Conservation (phyloP, 2,888 invertebrate genomes). For the Atrina japonica region DNA sequence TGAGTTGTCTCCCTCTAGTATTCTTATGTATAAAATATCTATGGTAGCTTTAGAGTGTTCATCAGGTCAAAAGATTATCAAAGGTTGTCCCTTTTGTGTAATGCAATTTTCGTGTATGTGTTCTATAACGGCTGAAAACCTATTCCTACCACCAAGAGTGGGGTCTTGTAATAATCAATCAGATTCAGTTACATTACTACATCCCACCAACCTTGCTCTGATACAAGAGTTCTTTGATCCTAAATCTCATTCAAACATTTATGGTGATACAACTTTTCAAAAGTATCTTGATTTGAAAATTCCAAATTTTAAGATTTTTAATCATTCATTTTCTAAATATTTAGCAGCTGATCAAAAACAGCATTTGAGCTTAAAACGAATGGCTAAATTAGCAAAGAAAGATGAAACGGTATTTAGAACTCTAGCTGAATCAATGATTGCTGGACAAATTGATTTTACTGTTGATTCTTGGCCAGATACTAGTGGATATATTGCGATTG, state of each 20-base stretch:
- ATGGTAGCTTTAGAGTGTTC: conserved; percentile 27
- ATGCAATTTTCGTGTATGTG: conserved; percentile 29
- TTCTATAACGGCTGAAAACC: conserved; percentile 1
- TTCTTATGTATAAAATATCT: conserved; percentile 10
- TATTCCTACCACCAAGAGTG: conserved; percentile 17
- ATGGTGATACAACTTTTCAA: conserved; percentile 23
- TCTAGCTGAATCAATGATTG: conserved; percentile 41
- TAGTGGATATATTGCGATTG: conserved; percentile 18
- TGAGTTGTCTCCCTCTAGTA: conserved; percentile 8
- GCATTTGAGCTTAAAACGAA: conserved; percentile 43
- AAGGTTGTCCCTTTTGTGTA: conserved; percentile 40
- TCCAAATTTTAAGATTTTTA: conserved; percentile 41
- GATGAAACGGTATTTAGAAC: conserved; percentile 36
- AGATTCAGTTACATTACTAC: conserved; percentile 16
- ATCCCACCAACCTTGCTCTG: conserved; percentile 26
- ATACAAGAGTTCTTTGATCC: conserved; percentile 28
- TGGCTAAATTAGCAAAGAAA: conserved; percentile 36
- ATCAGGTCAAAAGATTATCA: conserved; percentile 12
- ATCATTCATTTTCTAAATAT: conserved; percentile 29
- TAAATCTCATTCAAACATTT: neutral
- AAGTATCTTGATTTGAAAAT: conserved; percentile 14
- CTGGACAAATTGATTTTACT: conserved; percentile 36
- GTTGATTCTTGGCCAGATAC: conserved; percentile 31
- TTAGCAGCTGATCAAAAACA: conserved; percentile 34
- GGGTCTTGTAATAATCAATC: conserved; percentile 18